These are phyloP conservation scores for Lumbricus terrestris DNA, from an alignment of 2,888 invertebrate genomes.

Conservation along the genomic window DNA sequence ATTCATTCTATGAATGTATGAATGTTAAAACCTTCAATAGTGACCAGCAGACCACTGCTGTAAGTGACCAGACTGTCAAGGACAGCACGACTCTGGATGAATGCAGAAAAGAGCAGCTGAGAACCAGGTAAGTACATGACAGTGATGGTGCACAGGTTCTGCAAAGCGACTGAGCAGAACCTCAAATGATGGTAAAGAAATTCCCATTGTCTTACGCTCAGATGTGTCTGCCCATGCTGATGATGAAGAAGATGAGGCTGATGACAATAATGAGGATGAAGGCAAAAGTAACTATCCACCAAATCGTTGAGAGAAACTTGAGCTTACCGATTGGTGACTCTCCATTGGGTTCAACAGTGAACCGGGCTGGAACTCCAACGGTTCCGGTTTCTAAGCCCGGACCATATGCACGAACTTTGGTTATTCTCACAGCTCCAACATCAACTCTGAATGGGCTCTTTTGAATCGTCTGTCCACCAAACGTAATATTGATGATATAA, in stretches of 20 bases:
- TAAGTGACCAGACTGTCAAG: neutral
- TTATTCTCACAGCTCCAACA: constrained; percentile 77
- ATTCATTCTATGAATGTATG: too few relatives aligned
- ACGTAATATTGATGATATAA: constrained; percentile 77
- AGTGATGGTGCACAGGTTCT: neutral
- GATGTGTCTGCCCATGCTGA: neutral
- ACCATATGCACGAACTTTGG: constrained; percentile 78
- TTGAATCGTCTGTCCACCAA: constrained; percentile 75
- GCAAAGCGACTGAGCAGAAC: neutral
- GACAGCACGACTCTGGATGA: neutral
- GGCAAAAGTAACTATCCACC: too few relatives aligned
- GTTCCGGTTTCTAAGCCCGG: constrained; percentile 80
- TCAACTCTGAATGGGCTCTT: constrained; percentile 70
- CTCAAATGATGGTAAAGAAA: neutral
- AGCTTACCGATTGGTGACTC: constrained; percentile 74
- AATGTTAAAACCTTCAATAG: neutral
- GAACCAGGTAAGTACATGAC: neutral
- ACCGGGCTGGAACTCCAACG: constrained; percentile 77
- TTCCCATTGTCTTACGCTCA: neutral
- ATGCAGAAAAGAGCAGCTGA: neutral
- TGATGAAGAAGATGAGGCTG: neutral
- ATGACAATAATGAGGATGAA: too few relatives aligned
- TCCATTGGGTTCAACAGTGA: constrained; percentile 85
- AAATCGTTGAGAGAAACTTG: too few relatives aligned
- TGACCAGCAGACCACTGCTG: too few relatives aligned